phyloP scores from a whole-genome alignment of 2,113 vertebrate genomes.

The Sardina pilchardus region DNA sequence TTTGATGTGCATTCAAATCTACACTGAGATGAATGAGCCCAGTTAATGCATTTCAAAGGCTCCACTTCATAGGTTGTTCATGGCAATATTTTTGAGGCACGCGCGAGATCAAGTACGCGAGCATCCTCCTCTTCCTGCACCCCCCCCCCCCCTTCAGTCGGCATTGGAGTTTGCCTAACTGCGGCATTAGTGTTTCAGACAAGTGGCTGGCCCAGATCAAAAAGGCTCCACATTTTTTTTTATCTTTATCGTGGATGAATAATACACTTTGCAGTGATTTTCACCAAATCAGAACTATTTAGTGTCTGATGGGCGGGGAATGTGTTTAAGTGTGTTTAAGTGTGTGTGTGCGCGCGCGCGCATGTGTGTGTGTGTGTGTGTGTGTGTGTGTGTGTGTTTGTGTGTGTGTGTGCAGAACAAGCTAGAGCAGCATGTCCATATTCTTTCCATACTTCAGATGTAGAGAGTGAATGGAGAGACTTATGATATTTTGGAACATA shows the following conservation, averaged over 20 bases:
- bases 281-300: not conserved
- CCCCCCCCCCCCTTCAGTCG: slow-evolving; percentile 26
- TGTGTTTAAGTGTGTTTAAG: slow-evolving; percentile 29
- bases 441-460: not conserved
- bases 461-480: not conserved
- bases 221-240: not conserved
- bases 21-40: slow-evolving; percentile 47
- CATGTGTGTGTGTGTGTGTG: not conserved
- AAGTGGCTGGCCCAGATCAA: slow-evolving; percentile 29
- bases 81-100: slow-evolving; percentile 54
- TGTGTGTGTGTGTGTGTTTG: not conserved
- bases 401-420: not conserved
- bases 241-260: slow-evolving; percentile 6
- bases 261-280: slow-evolving; percentile 18
- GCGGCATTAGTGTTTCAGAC: slow-evolving; percentile 45
- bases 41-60: slow-evolving; percentile 58
- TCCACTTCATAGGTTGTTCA: slow-evolving; percentile 48
- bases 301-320: not conserved
- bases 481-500: not conserved
- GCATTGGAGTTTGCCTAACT: slow-evolving; percentile 48
- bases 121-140: not conserved
- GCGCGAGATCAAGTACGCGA: slow-evolving; percentile 45
- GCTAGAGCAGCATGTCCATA: not conserved
- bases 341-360: slow-evolving; percentile 23
- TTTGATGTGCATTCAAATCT: slow-evolving; percentile 55